A percentile compares a stretch with the other conserved stretches of the same genome.
phyloP scores from a whole-genome alignment of 2,797 vertebrate genomes.

The Gorsachius magnificus region DNA sequence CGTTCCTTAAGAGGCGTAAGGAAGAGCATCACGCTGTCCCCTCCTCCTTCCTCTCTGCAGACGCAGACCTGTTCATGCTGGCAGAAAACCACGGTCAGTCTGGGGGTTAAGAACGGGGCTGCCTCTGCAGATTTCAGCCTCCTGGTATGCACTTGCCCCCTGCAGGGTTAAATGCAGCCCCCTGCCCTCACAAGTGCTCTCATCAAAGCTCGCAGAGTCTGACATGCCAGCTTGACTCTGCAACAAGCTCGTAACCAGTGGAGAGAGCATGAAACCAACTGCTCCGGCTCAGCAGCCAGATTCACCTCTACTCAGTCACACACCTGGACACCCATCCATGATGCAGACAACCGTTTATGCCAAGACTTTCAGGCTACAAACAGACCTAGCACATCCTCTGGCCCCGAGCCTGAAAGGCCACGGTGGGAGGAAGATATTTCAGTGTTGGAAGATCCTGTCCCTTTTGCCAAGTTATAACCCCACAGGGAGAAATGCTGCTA shows the following conservation, averaged over 20 bases:
- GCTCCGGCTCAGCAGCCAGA: background rate
- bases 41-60: background rate
- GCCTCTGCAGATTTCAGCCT: background rate
- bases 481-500: background rate
- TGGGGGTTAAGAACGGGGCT: background rate
- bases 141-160: background rate
- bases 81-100: background rate
- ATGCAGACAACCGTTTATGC: background rate
- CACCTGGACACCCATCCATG: background rate
- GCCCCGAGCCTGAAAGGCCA: background rate
- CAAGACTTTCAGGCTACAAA: background rate
- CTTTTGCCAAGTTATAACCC: background rate
- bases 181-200: conserved; percentile 16
- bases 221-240: background rate
- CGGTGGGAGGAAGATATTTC: background rate
- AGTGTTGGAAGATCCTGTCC: background rate
- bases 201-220: background rate
- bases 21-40: background rate
- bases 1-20: background rate
- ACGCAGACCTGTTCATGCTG: background rate
- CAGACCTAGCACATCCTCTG: background rate
- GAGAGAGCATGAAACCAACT: conserved; percentile 18
- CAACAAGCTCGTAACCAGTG: background rate
- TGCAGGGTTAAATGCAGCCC: background rate
- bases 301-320: background rate